Conservation (phyloP, 2,797 vertebrate species). For the Acanthurus leucopareius region DNA sequence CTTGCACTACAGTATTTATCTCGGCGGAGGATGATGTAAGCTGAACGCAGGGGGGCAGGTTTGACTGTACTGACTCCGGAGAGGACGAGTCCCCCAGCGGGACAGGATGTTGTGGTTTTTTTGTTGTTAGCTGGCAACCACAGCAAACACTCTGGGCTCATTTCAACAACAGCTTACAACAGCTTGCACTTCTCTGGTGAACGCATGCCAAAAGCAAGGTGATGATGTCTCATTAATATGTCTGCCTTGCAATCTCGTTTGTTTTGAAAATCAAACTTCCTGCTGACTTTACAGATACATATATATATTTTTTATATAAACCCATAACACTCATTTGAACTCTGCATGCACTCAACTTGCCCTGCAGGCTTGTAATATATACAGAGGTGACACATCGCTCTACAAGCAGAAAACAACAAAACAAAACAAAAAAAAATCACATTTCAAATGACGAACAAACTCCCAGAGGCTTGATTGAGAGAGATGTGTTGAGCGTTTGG, state of each 20-base stretch:
- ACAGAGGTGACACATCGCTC: conserved; percentile 45
- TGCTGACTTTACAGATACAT: neutral
- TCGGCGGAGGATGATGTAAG: conserved; percentile 58
- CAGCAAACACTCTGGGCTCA: conserved; percentile 33
- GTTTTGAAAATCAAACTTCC: conserved; percentile 34
- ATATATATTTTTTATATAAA: too few relatives aligned
- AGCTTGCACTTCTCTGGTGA: conserved; percentile 15
- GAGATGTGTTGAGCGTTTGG: conserved; percentile 62
- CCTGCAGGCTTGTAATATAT: conserved; percentile 28
- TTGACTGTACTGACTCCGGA: conserved; percentile 32
- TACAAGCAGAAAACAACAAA: conserved; percentile 49
- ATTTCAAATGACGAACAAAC: conserved; percentile 55
- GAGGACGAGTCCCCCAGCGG: conserved; percentile 30
- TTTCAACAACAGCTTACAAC: conserved; percentile 28
- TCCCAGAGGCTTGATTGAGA: conserved; percentile 61
- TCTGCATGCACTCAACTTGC: conserved; percentile 47
- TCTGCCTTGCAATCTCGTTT: neutral
- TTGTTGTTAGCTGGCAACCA: conserved; percentile 44
- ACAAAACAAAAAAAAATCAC: conserved; percentile 37
- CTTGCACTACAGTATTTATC: conserved; percentile 53
- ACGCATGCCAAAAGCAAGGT: conserved; percentile 37
- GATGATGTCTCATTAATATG: conserved; percentile 5
- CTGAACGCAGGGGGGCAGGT: conserved; percentile 8
- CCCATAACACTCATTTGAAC: conserved; percentile 26
- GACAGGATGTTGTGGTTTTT: conserved; percentile 38